Evolutionary conservation across 2,888 invertebrate genomes (phyloP).

Genomic region (Drosophila atripex): DNA sequence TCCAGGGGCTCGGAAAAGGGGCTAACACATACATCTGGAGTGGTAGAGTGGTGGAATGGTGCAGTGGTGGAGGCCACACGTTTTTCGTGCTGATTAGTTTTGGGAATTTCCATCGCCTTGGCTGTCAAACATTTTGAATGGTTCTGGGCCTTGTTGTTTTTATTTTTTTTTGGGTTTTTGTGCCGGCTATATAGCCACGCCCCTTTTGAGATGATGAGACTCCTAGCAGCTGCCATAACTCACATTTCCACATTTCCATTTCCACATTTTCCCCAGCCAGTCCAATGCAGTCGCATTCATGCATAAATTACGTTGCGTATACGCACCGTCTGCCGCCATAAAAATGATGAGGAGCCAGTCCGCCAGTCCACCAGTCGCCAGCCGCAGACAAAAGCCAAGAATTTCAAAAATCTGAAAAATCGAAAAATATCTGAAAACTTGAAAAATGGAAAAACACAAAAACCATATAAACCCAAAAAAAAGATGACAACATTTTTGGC

Average conservation of each 20-base stretch:
- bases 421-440: neutral
- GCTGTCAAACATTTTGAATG: conserved; percentile 46
- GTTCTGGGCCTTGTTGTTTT: conserved; percentile 26
- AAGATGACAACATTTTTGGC: conserved; percentile 32
- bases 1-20: conserved; percentile 37
- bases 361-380: neutral
- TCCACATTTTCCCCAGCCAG: neutral
- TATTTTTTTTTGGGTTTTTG: neutral
- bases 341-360: neutral
- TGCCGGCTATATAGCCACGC: neutral
- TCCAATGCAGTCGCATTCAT: conserved; percentile 31
- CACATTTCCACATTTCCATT: conserved; percentile 10
- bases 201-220: neutral
- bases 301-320: conserved; percentile 45
- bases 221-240: conserved; percentile 29
- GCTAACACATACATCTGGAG: no score
- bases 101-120: conserved; percentile 65
- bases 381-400: conserved; percentile 26
- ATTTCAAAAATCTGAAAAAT: neutral
- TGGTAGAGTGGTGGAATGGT: no score
- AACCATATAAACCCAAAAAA: neutral
- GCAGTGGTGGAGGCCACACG: conserved; percentile 43
- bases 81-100: conserved; percentile 68
- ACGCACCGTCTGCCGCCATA: conserved; percentile 29
- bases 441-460: neutral